Conservation (phyloP, 2,113 vertebrate genomes). For the Lichenostomus cassidix region DNA sequence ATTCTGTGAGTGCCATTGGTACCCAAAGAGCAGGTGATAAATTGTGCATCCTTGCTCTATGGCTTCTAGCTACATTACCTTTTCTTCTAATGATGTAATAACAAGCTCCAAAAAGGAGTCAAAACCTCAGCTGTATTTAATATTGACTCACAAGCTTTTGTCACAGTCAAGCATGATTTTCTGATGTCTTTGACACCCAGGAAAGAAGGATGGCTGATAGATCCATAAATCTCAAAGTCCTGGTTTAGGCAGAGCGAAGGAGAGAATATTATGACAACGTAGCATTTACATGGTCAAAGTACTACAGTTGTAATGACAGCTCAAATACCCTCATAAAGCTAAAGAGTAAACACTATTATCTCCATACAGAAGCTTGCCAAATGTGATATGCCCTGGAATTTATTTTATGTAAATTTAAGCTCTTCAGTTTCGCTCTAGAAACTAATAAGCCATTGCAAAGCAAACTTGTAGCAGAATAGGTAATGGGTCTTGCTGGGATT, state of each 20-base stretch:
- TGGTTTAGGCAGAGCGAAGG: background rate
- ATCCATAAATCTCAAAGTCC: slow-evolving; percentile 18
- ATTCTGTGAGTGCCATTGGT: background rate
- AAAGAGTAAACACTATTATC: slow-evolving; percentile 40
- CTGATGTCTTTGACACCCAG: background rate
- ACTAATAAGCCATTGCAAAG: background rate
- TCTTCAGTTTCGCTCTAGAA: background rate
- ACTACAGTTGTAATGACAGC: slow-evolving; percentile 15
- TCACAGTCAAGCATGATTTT: background rate
- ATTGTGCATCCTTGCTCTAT: background rate
- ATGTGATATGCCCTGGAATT: background rate
- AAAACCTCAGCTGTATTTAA: background rate
- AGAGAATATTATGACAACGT: slow-evolving; percentile 23
- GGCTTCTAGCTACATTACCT: background rate
- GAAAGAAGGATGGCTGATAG: background rate
- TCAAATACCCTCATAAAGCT: slow-evolving; percentile 6
- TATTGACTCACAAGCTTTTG: slow-evolving; percentile 1
- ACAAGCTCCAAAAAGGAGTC: background rate
- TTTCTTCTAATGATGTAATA: slow-evolving; percentile 2
- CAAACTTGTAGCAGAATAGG: background rate
- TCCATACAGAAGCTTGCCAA: slow-evolving; percentile 5
- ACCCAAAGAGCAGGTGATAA: background rate
- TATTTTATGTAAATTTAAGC: background rate
- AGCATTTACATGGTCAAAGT: slow-evolving; percentile 55
- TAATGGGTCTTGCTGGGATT: background rate